Percentiles rank a stretch among this genome's conserved stretches.
phyloP scores from a whole-genome alignment of 2,797 vertebrate genomes.

The Chelon auratus region DNA sequence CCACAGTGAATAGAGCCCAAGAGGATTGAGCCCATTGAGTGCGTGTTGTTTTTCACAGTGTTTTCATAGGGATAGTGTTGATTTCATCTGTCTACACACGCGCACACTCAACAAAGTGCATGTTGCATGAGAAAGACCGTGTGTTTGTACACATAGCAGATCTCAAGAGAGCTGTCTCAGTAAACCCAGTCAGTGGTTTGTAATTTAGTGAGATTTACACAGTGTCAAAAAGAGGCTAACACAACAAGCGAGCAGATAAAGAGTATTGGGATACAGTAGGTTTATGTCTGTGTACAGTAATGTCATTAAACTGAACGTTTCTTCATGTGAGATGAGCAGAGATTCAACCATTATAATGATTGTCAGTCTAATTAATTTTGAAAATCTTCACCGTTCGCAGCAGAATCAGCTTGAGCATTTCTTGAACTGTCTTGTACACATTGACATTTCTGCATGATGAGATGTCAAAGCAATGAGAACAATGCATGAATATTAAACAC shows the following conservation, averaged over 20 bases:
- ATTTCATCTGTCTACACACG: slow-evolving; percentile 43
- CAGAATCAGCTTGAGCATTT: neutral
- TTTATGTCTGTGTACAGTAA: neutral
- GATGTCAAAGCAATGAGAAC: neutral
- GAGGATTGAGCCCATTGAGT: slow-evolving; percentile 48
- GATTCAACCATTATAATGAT: neutral
- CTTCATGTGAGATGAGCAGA: neutral
- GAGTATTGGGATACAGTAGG: slow-evolving; percentile 10
- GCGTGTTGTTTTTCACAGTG: slow-evolving; percentile 41
- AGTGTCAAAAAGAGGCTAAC: slow-evolving; percentile 62
- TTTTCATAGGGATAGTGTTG: slow-evolving; percentile 39
- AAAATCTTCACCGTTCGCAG: neutral
- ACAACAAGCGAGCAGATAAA: slow-evolving; percentile 37
- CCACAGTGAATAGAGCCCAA: slow-evolving; percentile 55
- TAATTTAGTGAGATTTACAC: slow-evolving; percentile 74
- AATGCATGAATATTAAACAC: neutral
- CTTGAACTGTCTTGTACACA: too few species aligned
- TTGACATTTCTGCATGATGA: neutral
- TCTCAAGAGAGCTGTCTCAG: slow-evolving; percentile 62
- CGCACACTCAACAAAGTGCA: slow-evolving; percentile 40
- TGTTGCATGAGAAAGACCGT: slow-evolving; percentile 75
- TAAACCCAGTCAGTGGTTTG: slow-evolving; percentile 68
- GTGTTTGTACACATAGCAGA: slow-evolving; percentile 59
- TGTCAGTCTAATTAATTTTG: neutral
- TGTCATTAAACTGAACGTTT: neutral